Evolutionary conservation across 2,888 invertebrate species (phyloP).

Genomic region (Epirrita christyi): DNA sequence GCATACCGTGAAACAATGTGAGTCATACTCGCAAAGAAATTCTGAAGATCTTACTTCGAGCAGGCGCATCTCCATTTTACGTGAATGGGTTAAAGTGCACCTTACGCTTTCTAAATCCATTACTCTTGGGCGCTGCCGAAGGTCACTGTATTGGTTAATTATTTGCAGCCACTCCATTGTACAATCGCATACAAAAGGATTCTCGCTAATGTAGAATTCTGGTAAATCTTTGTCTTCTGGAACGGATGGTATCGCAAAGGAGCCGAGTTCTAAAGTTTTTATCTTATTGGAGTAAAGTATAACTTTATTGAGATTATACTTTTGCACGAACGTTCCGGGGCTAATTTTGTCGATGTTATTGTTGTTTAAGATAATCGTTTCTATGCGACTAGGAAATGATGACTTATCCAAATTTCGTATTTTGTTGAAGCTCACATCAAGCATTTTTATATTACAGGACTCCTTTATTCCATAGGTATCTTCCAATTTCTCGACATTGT

Average conservation of each 20-base stretch:
- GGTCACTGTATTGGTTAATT: slow-evolving; percentile 90
- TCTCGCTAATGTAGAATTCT: slow-evolving; percentile 91
- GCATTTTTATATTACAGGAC: slow-evolving; percentile 88
- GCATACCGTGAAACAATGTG: slow-evolving; percentile 93
- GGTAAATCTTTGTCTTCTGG: slow-evolving; percentile 88
- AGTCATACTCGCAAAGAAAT: slow-evolving; percentile 92
- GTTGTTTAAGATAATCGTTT: slow-evolving; percentile 89
- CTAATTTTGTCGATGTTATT: slow-evolving; percentile 89
- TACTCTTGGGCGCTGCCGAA: slow-evolving; percentile 90
- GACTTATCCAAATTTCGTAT: slow-evolving; percentile 88
- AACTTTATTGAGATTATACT: slow-evolving; percentile 89
- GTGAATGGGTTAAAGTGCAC: slow-evolving; percentile 90
- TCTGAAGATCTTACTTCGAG: slow-evolving; percentile 89
- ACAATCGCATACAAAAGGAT: slow-evolving; percentile 94
- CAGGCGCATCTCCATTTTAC: slow-evolving; percentile 86
- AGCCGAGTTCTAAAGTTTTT: slow-evolving; percentile 88
- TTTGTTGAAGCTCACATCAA: slow-evolving; percentile 90
- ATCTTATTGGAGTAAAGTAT: slow-evolving; percentile 91
- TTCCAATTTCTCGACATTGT: slow-evolving; percentile 90
- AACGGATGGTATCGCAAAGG: slow-evolving; percentile 88
- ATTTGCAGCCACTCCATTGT: slow-evolving; percentile 94
- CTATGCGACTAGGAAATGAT: slow-evolving; percentile 90
- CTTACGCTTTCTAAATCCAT: slow-evolving; percentile 91
- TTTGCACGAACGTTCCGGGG: slow-evolving; percentile 89
- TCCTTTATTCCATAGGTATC: slow-evolving; percentile 89